Evolutionary conservation across 1,140 invertebrate species (phyloP), one percentile per base, ranked within the genome.

Genomic region (Metopolophium dirhodum): DNA sequence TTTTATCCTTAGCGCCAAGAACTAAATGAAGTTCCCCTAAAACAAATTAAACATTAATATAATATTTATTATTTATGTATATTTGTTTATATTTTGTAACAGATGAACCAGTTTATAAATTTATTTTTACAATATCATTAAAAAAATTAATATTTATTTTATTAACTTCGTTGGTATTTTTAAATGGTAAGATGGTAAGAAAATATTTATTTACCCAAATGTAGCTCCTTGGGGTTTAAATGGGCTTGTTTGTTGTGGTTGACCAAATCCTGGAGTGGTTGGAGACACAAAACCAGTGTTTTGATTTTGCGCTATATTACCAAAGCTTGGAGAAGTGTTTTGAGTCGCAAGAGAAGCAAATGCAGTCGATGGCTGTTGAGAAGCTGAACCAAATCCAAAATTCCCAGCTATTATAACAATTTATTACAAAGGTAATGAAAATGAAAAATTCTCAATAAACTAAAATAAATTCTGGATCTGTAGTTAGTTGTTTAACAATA

Each of bases 11-110:
- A 92, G 22, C 91, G 91, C 91, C 91, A 92, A 7, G 91, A 92
- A 92, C 49, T 92, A n/a, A 92, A 92, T 85, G 91, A 92, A 41
- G n/a, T 92, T 92, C 91, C 91, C 22, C 91, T 92, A 49, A 51
- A 92, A 92, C 23, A 51, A 83, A 41, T 35, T n/a, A n/a, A 87
- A 51, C 18, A 88, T 51, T 0, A 7, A 88, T 22, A 88, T 30
- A 41, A 37, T 23, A 41, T 37, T 9, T 85, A 41, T 23, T 30
- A 68, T 68, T 7, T 47, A 47, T 47, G 0, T 47, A 2, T 37
- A 82, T 35, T 37, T 35, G 20, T n/a, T 82, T 37, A n/a, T 82
- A 82, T 4, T n/a, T 82, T 7, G 35, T 82, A 37, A 37, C 14
- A 37, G 35, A 82, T 82, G 20, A 82, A 35, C 7, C 18, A 37